Evolutionary conservation across 2,888 invertebrate genomes (phyloP).

Genomic region (Phymatocera aterrima): DNA sequence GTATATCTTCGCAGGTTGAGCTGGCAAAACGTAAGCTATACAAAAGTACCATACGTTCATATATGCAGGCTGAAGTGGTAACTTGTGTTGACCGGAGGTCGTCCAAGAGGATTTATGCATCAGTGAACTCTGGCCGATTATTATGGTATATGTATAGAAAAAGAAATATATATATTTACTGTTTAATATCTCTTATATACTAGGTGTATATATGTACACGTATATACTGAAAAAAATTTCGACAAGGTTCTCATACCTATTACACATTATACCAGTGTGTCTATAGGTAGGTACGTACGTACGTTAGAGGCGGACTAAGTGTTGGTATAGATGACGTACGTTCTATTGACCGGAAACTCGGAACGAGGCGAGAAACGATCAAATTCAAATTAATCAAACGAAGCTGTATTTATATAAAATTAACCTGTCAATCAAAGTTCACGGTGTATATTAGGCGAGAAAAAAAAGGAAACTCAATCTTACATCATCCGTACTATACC

Average conservation of each 20-base stretch:
- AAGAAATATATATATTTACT: neutral
- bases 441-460: too few species aligned
- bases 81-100: slow-evolving; percentile 15
- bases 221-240: slow-evolving; percentile 1
- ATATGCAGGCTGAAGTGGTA: neutral
- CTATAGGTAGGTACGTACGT: neutral
- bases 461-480: too few species aligned
- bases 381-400: slow-evolving; percentile 33
- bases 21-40: neutral
- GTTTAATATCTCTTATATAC: neutral
- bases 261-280: too few species aligned
- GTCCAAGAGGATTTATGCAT: slow-evolving; percentile 35
- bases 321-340: neutral
- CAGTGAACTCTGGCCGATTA: neutral
- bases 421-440: too few species aligned
- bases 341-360: neutral
- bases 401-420: neutral
- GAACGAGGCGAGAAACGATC: slow-evolving; percentile 28
- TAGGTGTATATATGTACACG: neutral
- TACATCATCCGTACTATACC: too few species aligned
- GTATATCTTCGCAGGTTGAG: neutral
- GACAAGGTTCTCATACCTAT: neutral
- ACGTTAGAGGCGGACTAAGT: neutral
- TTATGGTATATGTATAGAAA: neutral
- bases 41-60: neutral